These are phyloP conservation scores for Steinernema feltiae DNA, from an alignment of 1,140 invertebrate species.

Conservation along the genomic window DNA sequence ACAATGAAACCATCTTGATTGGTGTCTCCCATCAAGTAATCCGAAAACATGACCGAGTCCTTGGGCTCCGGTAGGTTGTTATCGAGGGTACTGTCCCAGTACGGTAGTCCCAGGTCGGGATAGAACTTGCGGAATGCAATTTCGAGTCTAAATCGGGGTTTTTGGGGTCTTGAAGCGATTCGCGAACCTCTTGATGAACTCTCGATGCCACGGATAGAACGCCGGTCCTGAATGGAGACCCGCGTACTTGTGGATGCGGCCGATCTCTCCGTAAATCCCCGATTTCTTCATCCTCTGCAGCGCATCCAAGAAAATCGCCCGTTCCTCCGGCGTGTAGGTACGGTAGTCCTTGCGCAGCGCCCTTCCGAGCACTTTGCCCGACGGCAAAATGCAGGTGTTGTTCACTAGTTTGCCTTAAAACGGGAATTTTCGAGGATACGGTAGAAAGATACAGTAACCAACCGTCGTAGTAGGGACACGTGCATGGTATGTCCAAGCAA, in stretches of 20 bases:
- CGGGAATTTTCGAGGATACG: not conserved
- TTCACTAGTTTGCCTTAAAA: slow-evolving; percentile 22
- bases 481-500: slow-evolving; percentile 14
- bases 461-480: slow-evolving; percentile 24
- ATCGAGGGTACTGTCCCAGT: slow-evolving; percentile 32
- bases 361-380: slow-evolving; percentile 14
- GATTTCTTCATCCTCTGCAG: slow-evolving; percentile 49
- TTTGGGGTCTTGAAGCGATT: not conserved
- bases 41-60: slow-evolving; percentile 50
- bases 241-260: slow-evolving; percentile 38
- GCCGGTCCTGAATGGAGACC: slow-evolving; percentile 38
- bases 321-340: slow-evolving; percentile 46
- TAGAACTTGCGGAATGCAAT: slow-evolving; percentile 22
- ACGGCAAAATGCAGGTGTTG: slow-evolving; percentile 16
- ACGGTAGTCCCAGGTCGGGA: slow-evolving; percentile 26
- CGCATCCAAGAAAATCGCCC: slow-evolving; percentile 45
- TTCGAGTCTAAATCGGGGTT: slow-evolving; percentile 19
- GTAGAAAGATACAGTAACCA: not conserved
- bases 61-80: slow-evolving; percentile 20
- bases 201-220: slow-evolving; percentile 34
- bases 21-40: slow-evolving; percentile 39
- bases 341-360: slow-evolving; percentile 54
- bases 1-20: slow-evolving; percentile 9
- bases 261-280: slow-evolving; percentile 20
- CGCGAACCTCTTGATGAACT: slow-evolving; percentile 35